Evolutionary conservation across 2,888 invertebrate genomes (phyloP).

Genomic region (Patella depressa): DNA sequence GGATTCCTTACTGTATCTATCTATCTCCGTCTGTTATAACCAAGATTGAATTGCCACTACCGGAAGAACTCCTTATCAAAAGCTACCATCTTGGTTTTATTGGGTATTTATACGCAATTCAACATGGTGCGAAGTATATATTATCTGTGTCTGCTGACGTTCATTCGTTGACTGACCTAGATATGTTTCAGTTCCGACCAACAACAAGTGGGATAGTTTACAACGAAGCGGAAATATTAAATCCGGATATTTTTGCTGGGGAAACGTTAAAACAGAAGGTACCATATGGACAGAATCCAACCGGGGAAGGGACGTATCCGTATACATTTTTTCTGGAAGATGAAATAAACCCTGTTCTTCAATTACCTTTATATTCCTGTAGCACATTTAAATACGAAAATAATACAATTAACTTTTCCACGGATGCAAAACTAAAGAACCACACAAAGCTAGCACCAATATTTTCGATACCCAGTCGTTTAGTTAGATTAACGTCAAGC

Average conservation of each 20-base stretch:
- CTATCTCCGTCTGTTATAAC: neutral
- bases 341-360: neutral
- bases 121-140: neutral
- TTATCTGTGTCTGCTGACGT: neutral
- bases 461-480: neutral
- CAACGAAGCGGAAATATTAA: neutral
- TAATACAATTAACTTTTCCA: neutral
- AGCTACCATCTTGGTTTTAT: neutral
- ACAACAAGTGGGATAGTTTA: neutral
- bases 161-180: neutral
- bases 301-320: neutral
- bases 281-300: neutral
- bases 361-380: neutral
- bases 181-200: neutral
- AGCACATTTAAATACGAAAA: constrained; percentile 1
- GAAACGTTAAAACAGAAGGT: too few species aligned
- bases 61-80: neutral
- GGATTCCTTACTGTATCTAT: neutral
- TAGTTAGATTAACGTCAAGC: neutral
- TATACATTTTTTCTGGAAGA: neutral
- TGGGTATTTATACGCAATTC: constrained; percentile 1
- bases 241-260: neutral
- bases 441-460: neutral
- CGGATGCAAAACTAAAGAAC: neutral
- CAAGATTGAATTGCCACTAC: neutral